Conservation (phyloP, 2,113 vertebrate genomes). For the Leucopsar rothschildi region DNA sequence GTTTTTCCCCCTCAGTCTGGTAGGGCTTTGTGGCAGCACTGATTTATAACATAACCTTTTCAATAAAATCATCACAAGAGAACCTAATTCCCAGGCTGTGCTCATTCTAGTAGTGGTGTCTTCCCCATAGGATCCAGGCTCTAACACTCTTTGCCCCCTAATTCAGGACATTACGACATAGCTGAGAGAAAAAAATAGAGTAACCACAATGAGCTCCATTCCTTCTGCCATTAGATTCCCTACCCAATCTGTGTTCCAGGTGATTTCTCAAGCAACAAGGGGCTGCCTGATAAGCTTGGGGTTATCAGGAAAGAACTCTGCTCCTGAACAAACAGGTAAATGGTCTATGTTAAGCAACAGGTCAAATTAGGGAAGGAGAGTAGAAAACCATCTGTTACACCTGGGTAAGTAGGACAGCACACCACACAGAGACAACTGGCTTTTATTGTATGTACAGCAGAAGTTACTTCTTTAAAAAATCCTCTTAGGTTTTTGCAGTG, state of each 20-base stretch:
- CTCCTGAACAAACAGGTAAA: background rate
- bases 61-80: background rate
- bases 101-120: background rate
- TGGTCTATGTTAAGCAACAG: background rate
- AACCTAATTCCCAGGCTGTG: background rate
- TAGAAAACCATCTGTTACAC: background rate
- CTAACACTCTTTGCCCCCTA: background rate
- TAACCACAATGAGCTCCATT: background rate
- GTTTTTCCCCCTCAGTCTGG: background rate
- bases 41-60: background rate
- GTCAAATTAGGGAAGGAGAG: background rate
- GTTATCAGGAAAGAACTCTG: background rate
- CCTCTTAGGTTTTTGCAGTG: background rate
- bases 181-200: background rate
- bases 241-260: background rate
- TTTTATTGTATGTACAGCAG: conserved; percentile 34
- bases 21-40: background rate
- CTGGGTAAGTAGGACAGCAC: background rate
- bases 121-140: background rate
- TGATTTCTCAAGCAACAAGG: background rate
- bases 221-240: background rate
- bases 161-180: background rate
- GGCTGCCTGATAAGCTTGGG: fast-evolving
- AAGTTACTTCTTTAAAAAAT: conserved; percentile 47
- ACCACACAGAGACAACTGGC: background rate